Percentiles rank a stretch among this genome's conserved stretches.
Conservation (phyloP, 2,797 vertebrate species). For the Acipenser oxyrinchus region DNA sequence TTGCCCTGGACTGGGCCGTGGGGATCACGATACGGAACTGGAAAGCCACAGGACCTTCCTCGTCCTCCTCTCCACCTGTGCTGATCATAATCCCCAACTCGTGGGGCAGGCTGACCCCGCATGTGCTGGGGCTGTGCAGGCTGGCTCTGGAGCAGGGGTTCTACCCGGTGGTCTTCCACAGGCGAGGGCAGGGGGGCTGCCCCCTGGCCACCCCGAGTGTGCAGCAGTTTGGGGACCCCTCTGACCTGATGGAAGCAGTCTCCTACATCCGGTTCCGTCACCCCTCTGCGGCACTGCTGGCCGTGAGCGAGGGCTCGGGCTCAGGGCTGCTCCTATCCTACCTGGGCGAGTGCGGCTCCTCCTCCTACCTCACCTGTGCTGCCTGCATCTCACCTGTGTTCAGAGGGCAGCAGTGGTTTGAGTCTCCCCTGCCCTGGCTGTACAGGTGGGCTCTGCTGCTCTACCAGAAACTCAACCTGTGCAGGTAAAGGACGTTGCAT, state of each 20-base stretch:
- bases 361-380: slow-evolving; percentile 63
- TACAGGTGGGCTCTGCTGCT: slow-evolving; percentile 66
- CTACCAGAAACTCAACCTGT: slow-evolving; percentile 64
- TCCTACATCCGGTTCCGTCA: slow-evolving; percentile 65
- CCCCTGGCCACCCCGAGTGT: slow-evolving; percentile 61
- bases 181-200: slow-evolving; percentile 62
- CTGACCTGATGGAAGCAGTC: slow-evolving; percentile 71
- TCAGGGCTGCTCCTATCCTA: slow-evolving; percentile 77
- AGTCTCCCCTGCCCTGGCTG: slow-evolving; percentile 53
- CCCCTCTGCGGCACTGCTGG: slow-evolving; percentile 58
- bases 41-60: slow-evolving; percentile 31
- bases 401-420: slow-evolving; percentile 71
- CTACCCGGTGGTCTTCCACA: slow-evolving; percentile 65
- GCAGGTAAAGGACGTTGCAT: slow-evolving; percentile 54
- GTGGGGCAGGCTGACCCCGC: slow-evolving; percentile 62
- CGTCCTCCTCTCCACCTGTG: slow-evolving; percentile 43
- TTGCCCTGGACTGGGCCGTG: slow-evolving; percentile 78
- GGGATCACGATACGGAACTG: slow-evolving; percentile 35
- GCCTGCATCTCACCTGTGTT: slow-evolving; percentile 80
- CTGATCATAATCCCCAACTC: slow-evolving; percentile 73
- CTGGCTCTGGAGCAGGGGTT: slow-evolving; percentile 57
- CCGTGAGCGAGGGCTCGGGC: slow-evolving; percentile 76
- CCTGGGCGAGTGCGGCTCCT: slow-evolving; percentile 77
- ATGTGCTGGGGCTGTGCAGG: slow-evolving; percentile 58
- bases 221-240: slow-evolving; percentile 74